Conservation (phyloP, 1,140 invertebrate species). For the Halictus rubicundus region DNA sequence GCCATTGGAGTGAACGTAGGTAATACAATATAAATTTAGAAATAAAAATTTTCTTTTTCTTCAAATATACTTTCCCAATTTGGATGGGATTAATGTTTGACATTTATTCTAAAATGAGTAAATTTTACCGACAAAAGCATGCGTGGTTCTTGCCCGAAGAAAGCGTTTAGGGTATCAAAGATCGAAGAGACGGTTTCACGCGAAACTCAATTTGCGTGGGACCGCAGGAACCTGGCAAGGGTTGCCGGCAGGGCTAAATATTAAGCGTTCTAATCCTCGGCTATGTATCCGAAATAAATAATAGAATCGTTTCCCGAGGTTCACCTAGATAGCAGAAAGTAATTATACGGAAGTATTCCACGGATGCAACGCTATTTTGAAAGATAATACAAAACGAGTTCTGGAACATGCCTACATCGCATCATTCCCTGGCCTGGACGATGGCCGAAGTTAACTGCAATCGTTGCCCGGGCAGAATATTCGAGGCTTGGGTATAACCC, state of each 20-base stretch:
- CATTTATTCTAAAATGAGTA: too few relatives aligned
- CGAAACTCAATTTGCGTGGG: too few relatives aligned
- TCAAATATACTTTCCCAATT: too few relatives aligned
- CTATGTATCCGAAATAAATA: neutral
- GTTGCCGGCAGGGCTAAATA: neutral
- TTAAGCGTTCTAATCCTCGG: neutral
- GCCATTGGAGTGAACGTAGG: too few relatives aligned
- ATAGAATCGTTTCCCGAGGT: neutral
- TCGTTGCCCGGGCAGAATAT: conserved; percentile 39
- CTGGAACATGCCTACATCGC: conserved; percentile 24
- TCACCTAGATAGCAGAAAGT: neutral
- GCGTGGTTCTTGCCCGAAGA: too few relatives aligned
- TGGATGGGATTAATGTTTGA: too few relatives aligned
- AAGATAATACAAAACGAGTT: conserved; percentile 40
- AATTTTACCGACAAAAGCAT: too few relatives aligned
- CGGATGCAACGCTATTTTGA: neutral
- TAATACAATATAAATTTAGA: too few relatives aligned
- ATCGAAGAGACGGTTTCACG: too few relatives aligned
- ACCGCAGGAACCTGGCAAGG: too few relatives aligned
- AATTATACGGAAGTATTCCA: conserved; percentile 19
- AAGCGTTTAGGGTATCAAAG: too few relatives aligned
- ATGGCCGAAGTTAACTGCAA: conserved; percentile 46
- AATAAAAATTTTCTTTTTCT: too few relatives aligned
- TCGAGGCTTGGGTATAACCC: conserved; percentile 31
- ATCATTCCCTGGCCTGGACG: neutral